These are phyloP conservation scores for Montifringilla adamsi DNA, from an alignment of 2,113 vertebrate genomes.

Conservation along the genomic window DNA sequence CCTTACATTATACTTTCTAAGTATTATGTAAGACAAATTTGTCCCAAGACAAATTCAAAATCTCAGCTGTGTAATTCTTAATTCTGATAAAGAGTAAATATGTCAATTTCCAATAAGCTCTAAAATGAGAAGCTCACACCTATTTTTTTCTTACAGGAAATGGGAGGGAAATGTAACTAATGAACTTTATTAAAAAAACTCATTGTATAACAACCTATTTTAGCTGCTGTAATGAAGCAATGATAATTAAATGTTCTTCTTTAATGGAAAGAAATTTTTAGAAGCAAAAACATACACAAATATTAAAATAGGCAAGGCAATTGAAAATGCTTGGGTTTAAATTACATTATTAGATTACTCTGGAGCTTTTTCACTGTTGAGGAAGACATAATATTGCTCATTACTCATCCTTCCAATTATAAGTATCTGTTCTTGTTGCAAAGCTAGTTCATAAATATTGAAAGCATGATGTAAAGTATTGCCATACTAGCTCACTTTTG, in stretches of 20 bases:
- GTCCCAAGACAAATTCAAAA: not conserved
- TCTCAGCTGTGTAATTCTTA: not conserved
- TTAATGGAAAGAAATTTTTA: not conserved
- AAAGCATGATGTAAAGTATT: not conserved
- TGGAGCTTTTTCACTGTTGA: not conserved
- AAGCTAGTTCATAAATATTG: conserved; percentile 30
- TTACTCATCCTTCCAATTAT: conserved; percentile 20
- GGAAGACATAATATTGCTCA: conserved; percentile 16
- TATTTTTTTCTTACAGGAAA: not conserved
- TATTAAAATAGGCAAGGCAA: not conserved
- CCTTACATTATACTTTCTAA: not conserved
- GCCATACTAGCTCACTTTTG: not conserved
- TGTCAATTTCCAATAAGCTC: not conserved
- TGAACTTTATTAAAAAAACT: not conserved
- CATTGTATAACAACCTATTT: not conserved
- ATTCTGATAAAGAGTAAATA: not conserved
- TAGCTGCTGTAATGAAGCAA: conserved; percentile 7
- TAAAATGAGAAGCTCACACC: not conserved
- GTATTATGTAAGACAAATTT: not conserved
- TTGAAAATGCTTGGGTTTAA: conserved; percentile 16
- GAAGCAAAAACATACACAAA: not conserved
- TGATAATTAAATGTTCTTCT: not conserved
- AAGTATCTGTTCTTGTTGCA: conserved; percentile 10
- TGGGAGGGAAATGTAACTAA: not conserved
- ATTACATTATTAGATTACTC: conserved; percentile 18